phyloP scores from a whole-genome alignment of 2,888 invertebrate species.

The Metopia argyrocephala region DNA sequence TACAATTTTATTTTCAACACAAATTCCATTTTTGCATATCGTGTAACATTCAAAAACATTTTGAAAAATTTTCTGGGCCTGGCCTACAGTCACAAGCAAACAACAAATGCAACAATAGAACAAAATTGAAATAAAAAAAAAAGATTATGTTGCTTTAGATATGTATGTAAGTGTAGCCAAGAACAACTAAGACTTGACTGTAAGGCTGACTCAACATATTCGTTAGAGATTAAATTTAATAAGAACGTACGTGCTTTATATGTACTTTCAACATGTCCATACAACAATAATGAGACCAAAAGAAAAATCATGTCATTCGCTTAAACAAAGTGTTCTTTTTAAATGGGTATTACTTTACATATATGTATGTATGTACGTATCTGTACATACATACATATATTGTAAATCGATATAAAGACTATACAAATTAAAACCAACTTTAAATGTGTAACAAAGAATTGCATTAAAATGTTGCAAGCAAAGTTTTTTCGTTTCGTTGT shows the following conservation, averaged over 20 bases:
- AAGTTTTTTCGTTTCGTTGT: too few relatives aligned
- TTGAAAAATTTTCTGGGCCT: not conserved
- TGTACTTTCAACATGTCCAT: conserved; percentile 6
- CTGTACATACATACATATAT: too few relatives aligned
- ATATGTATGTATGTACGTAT: not conserved
- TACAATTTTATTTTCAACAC: not conserved
- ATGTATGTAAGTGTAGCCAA: too few relatives aligned
- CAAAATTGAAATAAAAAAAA: not conserved
- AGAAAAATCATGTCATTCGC: not conserved
- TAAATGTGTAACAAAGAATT: too few relatives aligned
- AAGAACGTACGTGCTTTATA: conserved; percentile 47
- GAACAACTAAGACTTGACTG: not conserved
- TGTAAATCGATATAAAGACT: too few relatives aligned
- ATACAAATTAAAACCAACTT: too few relatives aligned
- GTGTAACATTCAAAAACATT: not conserved
- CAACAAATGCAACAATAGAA: not conserved
- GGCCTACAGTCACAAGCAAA: not conserved
- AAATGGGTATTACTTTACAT: not conserved
- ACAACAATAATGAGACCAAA: not conserved
- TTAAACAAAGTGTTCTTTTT: not conserved
- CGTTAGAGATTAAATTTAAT: conserved; percentile 29
- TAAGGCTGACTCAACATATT: not conserved
- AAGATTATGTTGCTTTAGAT: too few relatives aligned
- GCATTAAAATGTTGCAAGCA: too few relatives aligned
- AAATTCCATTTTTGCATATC: not conserved